Base-by-base conservation (phyloP, 2,113 vertebrate genomes). In the Elachura formosa region DNA sequence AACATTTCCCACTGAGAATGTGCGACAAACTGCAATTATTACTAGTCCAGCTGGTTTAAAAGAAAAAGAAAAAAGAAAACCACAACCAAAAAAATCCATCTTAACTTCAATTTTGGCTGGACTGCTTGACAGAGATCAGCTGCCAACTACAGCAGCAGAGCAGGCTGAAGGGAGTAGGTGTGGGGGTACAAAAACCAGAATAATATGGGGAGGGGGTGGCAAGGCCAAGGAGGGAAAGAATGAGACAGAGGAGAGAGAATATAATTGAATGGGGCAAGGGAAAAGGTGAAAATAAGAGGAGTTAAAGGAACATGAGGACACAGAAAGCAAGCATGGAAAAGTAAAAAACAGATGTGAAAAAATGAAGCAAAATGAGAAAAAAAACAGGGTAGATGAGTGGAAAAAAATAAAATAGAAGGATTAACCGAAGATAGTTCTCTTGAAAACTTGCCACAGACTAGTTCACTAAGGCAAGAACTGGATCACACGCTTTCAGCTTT, bases 1-100 rank as follows among this genome's bases (percentile, higher is more conserved):
- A 95, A 86, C 23, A 17, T 86, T 96, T 93, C 87, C 93, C 75
- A 63, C 91, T 63, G 79, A 74, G 85, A 91, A 52, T 72, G 55
- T 87, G 73, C 0, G 2, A 77, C 95, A 85, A 90, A 74, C 56
- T 86, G 75, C 64, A 93, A 86, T 96, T 91, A 96, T 94, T 96
- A 89, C 52, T 87, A 84, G 79, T 77, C 55, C 51, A 52, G 68
- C 34, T 85, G 34, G 11, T 66, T 87, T 59, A 28, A 72, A 91
- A 74, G 36, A 6, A 71, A 33, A 25, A 40, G 41, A 40, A 8
- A 33, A 36, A 34, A 3, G 13, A 3, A 13, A 36, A 38, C 9
- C 31, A 14, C 22, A 31, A 22, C 6, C 3, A 8, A 56, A 63
- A 48, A 79, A 66, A 54, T 46, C 29, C 49, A 20, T 79, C 48